phyloP scores from a whole-genome alignment of 2,113 vertebrate genomes.

The Sapajus apella region DNA sequence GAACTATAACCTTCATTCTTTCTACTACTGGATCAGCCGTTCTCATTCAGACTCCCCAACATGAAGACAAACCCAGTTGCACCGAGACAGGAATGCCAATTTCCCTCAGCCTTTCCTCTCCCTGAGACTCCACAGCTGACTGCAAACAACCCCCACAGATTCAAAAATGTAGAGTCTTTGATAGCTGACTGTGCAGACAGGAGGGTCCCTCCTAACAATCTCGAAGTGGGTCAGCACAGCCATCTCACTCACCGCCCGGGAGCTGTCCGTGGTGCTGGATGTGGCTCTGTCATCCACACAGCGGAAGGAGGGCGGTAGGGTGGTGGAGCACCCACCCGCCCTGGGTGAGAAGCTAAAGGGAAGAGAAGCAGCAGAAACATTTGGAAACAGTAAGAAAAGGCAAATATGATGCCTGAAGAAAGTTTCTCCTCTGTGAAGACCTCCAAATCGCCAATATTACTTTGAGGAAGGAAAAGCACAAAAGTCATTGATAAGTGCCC shows the following conservation, averaged over 20 bases:
- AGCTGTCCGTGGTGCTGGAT: conserved; percentile 78
- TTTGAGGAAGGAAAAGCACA: background rate
- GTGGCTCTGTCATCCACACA: background rate
- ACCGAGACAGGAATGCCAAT: background rate
- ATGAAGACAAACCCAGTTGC: background rate
- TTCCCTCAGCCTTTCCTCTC: background rate
- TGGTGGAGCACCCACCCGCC: conserved; percentile 17
- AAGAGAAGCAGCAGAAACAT: conserved; percentile 56
- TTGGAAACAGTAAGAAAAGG: conserved; percentile 41
- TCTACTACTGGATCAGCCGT: background rate
- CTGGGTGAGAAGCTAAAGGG: conserved; percentile 54
- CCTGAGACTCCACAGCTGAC: background rate
- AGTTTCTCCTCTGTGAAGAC: background rate
- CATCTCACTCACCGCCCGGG: conserved; percentile 33
- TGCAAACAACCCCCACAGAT: background rate
- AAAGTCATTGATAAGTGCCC: background rate
- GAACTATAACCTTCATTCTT: background rate
- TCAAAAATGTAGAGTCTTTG: background rate
- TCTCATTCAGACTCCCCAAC: background rate
- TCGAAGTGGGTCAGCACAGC: background rate
- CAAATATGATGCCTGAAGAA: background rate
- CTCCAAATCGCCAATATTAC: background rate
- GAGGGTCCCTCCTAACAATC: background rate
- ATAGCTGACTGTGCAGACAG: background rate
- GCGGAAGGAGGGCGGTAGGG: conserved; percentile 19